Base-by-base conservation (phyloP, 2,888 invertebrate genomes). In the Melangyna quadrimaculata region DNA sequence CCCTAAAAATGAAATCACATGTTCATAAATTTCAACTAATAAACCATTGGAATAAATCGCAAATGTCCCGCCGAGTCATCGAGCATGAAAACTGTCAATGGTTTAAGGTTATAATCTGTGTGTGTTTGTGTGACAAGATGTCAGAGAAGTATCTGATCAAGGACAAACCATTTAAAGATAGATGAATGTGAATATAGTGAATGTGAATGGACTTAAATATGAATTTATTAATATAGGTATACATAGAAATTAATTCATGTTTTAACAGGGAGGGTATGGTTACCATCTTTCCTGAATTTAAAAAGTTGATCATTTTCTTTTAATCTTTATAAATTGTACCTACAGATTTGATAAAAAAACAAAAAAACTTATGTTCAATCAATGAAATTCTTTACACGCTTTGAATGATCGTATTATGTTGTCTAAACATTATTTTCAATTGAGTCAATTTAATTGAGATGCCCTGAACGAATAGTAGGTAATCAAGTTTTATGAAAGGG, bases 211-310 rank as follows among this genome's bases (percentile, higher is more conserved):
- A 69, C 59, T 69, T n/a, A 53, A 59, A 74, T 78, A 74, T 78
- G 74, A 83, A 78, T 83, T 83, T 78, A 74, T 70, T 83, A 78
- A 83, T 78, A 59, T 57, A 67, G 40, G 67, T 43, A 43, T 67
- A 40, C 71, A 27, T 10, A 51, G 61, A 63, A 51, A 22, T n/a
- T n/a, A n/a, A n/a, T n/a, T n/a, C n/a, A n/a, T 55, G 40, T 59
- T 80, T 69, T 63, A 10, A 55, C 32, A 32, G 10, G 5, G 10
- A 1, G 17, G 1, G 2, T 29, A 55, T 32, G 29, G 55, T 55
- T 55, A 55, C 55, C 55, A 32, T 10, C 17, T 10, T 1, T 2
- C 2, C 3, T 5, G 1, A 45, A 45, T 29, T 55, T 5, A 10
- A 19, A 10, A n/a, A 6, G 9, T 22, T 12, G 0, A 7, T 40